A percentile compares a stretch with the other conserved stretches of the same genome.
Evolutionary conservation across 2,888 invertebrate genomes (phyloP).

Genomic region (Zygaena filipendulae): DNA sequence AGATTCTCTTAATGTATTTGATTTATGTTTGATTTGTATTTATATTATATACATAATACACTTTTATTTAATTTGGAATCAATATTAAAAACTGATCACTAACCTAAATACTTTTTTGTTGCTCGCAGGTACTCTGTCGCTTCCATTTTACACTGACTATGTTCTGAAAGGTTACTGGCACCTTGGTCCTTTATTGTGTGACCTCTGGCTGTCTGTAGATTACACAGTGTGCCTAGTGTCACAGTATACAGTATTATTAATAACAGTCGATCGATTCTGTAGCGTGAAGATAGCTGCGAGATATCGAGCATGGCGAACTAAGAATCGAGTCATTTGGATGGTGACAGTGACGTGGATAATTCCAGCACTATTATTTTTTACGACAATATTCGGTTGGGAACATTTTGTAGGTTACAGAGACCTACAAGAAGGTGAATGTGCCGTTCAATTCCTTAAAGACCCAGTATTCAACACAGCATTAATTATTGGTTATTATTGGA

Average conservation of each 20-base stretch:
- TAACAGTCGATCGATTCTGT: conserved; percentile 98
- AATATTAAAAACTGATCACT: no score
- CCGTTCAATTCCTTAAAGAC: conserved; percentile 97
- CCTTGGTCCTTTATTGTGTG: conserved; percentile 94
- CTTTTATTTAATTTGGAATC: no score
- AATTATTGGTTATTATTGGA: conserved; percentile 98
- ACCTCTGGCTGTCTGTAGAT: conserved; percentile 98
- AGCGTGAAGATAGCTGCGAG: conserved; percentile 98
- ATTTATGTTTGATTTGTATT: no score
- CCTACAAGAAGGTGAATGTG: conserved; percentile 87
- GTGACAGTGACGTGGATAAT: conserved; percentile 97
- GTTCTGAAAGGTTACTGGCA: conserved; percentile 97
- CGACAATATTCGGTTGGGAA: conserved; percentile 99
- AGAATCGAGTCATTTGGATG: conserved; percentile 93
- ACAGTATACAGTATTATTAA: conserved; percentile 98
- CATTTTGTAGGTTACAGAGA: conserved; percentile 95
- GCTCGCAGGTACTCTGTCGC: conserved; percentile 90
- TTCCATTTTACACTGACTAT: conserved; percentile 99
- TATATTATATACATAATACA: no score
- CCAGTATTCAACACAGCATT: conserved; percentile 97
- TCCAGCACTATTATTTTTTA: conserved; percentile 95
- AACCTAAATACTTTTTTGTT: no score
- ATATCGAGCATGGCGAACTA: conserved; percentile 97
- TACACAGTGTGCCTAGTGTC: conserved; percentile 99
- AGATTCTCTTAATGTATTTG: no score